A percentile compares a stretch with the other conserved stretches of the same genome.
Evolutionary conservation across 1,140 invertebrate species (phyloP).

Genomic region (Eciton burchellii): DNA sequence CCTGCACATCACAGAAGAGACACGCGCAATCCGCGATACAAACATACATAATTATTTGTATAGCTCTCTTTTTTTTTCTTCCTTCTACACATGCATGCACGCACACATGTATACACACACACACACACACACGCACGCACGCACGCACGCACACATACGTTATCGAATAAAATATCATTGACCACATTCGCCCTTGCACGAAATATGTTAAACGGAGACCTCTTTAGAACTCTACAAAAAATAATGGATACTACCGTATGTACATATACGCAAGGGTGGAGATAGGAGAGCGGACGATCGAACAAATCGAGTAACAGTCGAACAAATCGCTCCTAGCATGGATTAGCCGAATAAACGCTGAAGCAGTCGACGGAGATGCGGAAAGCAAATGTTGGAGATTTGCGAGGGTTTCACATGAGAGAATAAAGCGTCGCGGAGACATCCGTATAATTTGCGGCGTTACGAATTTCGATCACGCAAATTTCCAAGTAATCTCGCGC

Average conservation of each 20-base stretch:
- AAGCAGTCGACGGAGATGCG: no score
- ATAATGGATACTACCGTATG: slow-evolving; percentile 67
- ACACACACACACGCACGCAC: slow-evolving; percentile 9
- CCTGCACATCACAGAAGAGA: slow-evolving; percentile 49
- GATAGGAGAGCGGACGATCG: slow-evolving; percentile 41
- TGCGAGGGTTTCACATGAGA: no score
- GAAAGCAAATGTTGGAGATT: no score
- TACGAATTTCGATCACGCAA: no score
- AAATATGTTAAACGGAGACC: slow-evolving; percentile 62
- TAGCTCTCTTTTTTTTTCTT: not conserved
- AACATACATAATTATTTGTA: slow-evolving; percentile 8
- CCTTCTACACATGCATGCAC: not conserved
- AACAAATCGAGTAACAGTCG: slow-evolving; percentile 42
- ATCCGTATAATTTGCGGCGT: no score
- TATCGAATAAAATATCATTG: slow-evolving; percentile 62
- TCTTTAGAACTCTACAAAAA: slow-evolving; percentile 66
- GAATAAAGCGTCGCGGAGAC: no score
- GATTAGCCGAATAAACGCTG: no score
- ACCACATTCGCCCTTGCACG: slow-evolving; percentile 53
- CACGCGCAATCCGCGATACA: slow-evolving; percentile 60
- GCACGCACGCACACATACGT: not conserved
- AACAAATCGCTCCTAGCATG: no score
- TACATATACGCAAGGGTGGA: slow-evolving; percentile 61
- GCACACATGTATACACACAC: slow-evolving; percentile 45
- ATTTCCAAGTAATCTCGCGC: no score